These are phyloP conservation scores for Eretmocerus hayati DNA, from an alignment of 2,888 invertebrate species.

Conservation along the genomic window DNA sequence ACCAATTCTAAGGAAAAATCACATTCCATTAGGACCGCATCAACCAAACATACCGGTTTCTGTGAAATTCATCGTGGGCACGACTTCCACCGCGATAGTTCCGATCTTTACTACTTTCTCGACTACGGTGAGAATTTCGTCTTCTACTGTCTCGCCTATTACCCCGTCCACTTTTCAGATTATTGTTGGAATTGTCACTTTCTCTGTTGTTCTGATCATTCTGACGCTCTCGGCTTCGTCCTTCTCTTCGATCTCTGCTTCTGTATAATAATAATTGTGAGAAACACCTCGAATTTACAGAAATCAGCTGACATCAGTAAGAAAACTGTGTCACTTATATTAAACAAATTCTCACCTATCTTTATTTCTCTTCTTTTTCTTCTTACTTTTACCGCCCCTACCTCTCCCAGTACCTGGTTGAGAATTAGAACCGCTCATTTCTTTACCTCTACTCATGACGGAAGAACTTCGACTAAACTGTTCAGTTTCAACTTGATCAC, in stretches of 20 bases:
- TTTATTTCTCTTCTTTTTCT: conserved; percentile 39
- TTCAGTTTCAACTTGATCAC: conserved; percentile 49
- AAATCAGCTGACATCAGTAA: no score
- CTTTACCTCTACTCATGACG: conserved; percentile 47
- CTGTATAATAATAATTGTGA: no score
- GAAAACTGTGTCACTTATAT: neutral
- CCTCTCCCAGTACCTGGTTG: conserved; percentile 46
- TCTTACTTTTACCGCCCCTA: conserved; percentile 46
- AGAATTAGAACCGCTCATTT: conserved; percentile 28
- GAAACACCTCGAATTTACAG: no score
- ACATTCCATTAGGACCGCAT: conserved; percentile 1
- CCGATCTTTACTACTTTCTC: conserved; percentile 49
- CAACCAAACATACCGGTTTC: conserved; percentile 32
- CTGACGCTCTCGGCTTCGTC: conserved; percentile 40
- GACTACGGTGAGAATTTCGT: conserved; percentile 41
- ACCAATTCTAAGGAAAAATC: neutral
- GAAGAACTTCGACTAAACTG: conserved; percentile 52
- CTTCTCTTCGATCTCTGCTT: conserved; percentile 36
- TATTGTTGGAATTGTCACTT: conserved; percentile 39
- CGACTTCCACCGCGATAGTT: conserved; percentile 36
- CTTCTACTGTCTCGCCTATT: conserved; percentile 36
- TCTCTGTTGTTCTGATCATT: conserved; percentile 44
- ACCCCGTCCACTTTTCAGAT: conserved; percentile 30
- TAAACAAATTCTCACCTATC: conserved; percentile 29
- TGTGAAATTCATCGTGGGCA: conserved; percentile 37